Evolutionary conservation across 2,888 invertebrate genomes (phyloP), one percentile per base, ranked within the genome.

Genomic region (Cataglyphis rosenhaueri): DNA sequence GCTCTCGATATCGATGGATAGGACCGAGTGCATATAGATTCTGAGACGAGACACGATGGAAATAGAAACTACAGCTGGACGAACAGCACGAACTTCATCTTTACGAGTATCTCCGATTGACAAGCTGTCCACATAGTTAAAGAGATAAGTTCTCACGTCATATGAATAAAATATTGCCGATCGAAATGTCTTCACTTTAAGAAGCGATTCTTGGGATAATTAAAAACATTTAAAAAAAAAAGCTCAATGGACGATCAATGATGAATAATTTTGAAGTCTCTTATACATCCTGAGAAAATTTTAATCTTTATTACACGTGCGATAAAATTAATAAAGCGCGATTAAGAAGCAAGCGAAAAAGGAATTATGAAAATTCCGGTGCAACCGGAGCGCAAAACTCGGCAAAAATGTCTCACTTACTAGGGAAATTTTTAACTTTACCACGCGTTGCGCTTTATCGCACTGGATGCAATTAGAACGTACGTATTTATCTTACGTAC

Each of bases 1-100:
- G 74, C 82, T 82, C 84, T 85, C 87, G 83, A 79, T 83, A 87
- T 87, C 87, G 81, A 85, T 86, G 82, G 74, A 79, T 85, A 76
- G 44, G 64, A 68, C 52, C 29, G 41, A 66, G 68, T 75, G 62
- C 75, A 78, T 66, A 74, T 82, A 68, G 71, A 76, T 68, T 74
- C 48, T 64, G 15, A 52, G 65, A 25, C 44, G 79, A 38, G 61
- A 84, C 87, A 78, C 73, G 86, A 15, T 78, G 62, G 52, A 87
- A 87, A 87, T 87, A 65, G 83, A 79, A 82, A 71, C 81, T 87
- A 64, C 87, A 84, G 84, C 70, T 86, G 86, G 70, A 82, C 83
- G 84, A 83, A 82, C 83, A 86, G 52, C 48, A 41, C 52, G 55
- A 59, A 64, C 61, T 44, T 64, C 70, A 48, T 71, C 57, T 73